Percentiles rank a stretch among this genome's conserved stretches.
phyloP scores from a whole-genome alignment of 2,888 invertebrate species.

The Melanostoma scalare region DNA sequence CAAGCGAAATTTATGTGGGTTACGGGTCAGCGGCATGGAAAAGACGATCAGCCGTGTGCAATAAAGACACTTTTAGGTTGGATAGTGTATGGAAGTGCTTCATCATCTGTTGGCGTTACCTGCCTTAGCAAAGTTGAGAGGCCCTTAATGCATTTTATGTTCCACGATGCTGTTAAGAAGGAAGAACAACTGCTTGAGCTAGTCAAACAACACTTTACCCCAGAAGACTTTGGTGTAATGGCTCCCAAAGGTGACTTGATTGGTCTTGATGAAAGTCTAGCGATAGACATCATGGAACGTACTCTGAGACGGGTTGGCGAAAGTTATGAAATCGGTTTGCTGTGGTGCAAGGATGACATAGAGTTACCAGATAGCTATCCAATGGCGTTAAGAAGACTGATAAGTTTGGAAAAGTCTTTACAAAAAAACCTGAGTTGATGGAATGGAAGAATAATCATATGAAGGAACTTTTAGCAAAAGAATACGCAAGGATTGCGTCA shows the following conservation, averaged over 20 bases:
- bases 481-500: conserved; percentile 48
- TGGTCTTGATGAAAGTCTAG: too few species aligned
- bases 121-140: background rate
- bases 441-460: background rate
- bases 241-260: conserved; percentile 1
- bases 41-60: conserved; percentile 6
- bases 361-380: background rate
- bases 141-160: conserved; percentile 14
- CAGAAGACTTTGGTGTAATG: conserved; percentile 10
- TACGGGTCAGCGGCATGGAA: conserved; percentile 19
- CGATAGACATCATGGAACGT: too few species aligned
- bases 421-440: conserved; percentile 7
- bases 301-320: too few species aligned
- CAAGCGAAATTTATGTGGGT: conserved; percentile 12
- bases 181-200: conserved; percentile 12
- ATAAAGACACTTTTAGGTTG: conserved; percentile 14
- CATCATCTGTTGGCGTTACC: background rate
- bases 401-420: background rate
- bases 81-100: conserved; percentile 3
- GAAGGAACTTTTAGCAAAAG: background rate
- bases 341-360: too few species aligned
- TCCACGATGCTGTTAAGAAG: conserved; percentile 7
- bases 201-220: conserved; percentile 1
- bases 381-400: background rate
- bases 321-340: conserved; percentile 12